These are phyloP conservation scores for Diorhabda elongata DNA, from an alignment of 1,140 invertebrate species.

Conservation along the genomic window DNA sequence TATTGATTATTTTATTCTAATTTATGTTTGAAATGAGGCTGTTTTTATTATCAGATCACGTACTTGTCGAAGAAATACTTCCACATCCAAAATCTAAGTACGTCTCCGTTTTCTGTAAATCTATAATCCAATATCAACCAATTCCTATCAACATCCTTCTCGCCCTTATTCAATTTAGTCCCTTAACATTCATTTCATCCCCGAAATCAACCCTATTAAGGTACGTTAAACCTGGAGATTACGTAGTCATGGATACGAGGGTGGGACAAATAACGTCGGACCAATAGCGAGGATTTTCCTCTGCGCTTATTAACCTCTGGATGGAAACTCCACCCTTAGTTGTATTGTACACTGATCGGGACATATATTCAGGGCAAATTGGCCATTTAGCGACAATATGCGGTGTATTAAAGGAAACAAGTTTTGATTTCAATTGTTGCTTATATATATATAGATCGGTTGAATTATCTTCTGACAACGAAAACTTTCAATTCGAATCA, in stretches of 20 bases:
- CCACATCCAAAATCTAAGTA: too few relatives aligned
- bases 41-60: too few relatives aligned
- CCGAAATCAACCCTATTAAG: conserved; percentile 26
- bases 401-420: conserved; percentile 37
- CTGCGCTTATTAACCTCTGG: conserved; percentile 17
- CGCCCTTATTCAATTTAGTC: not conserved
- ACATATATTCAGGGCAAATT: conserved; percentile 33
- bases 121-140: not conserved
- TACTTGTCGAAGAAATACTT: too few relatives aligned
- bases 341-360: conserved; percentile 23
- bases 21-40: too few relatives aligned
- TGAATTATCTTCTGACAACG: too few relatives aligned
- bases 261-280: conserved; percentile 23
- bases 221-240: conserved; percentile 33
- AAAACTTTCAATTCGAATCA: too few relatives aligned
- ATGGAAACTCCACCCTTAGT: conserved; percentile 20
- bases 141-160: not conserved
- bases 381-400: conserved; percentile 41
- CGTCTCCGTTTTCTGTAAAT: not conserved
- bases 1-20: too few relatives aligned
- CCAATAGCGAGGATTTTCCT: conserved; percentile 22
- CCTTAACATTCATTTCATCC: conserved; percentile 3
- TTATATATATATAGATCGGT: too few relatives aligned
- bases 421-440: conserved; percentile 25
- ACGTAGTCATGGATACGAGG: conserved; percentile 30